Percentiles rank a stretch among this genome's conserved stretches.
These are phyloP conservation scores for Cerceris ruficornis DNA, from an alignment of 2,888 invertebrate species.

Conservation along the genomic window DNA sequence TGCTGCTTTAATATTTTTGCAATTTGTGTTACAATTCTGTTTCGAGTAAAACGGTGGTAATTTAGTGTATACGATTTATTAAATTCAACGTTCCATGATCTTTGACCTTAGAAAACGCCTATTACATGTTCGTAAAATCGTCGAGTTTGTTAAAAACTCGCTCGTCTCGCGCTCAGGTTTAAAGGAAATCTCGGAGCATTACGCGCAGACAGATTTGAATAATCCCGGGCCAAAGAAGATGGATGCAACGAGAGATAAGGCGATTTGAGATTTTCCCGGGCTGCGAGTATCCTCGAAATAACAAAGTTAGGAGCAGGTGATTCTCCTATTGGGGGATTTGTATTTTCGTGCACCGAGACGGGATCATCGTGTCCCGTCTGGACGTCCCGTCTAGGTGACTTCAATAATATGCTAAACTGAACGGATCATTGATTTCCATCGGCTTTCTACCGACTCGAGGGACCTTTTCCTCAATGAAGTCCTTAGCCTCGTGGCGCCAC, in stretches of 20 bases:
- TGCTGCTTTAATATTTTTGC: too few relatives aligned
- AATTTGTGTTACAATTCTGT: too few relatives aligned
- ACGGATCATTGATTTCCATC: constrained; percentile 27
- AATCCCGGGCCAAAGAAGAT: not conserved
- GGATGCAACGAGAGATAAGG: constrained; percentile 5
- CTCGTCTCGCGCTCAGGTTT: not conserved
- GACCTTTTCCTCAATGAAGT: not conserved
- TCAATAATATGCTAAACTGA: constrained; percentile 36
- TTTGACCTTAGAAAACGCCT: too few relatives aligned
- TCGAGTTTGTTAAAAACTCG: not conserved
- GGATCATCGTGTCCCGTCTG: constrained; percentile 22
- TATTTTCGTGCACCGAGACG: constrained; percentile 21
- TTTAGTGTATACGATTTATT: too few relatives aligned
- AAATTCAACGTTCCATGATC: too few relatives aligned
- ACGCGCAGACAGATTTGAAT: not conserved
- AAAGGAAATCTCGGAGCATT: too few relatives aligned
- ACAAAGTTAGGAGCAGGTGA: constrained; percentile 24
- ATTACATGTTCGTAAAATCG: not conserved
- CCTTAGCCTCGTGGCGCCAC: not conserved
- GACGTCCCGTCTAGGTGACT: constrained; percentile 12
- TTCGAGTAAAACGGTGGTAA: too few relatives aligned
- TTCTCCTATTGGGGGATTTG: constrained; percentile 26
- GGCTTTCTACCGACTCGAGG: not conserved
- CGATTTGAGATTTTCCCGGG: constrained; percentile 20
- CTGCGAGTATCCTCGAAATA: constrained; percentile 19